phyloP scores from a whole-genome alignment of 53 echinoderm and acorn worm species.

The Crossaster papposus region DNA sequence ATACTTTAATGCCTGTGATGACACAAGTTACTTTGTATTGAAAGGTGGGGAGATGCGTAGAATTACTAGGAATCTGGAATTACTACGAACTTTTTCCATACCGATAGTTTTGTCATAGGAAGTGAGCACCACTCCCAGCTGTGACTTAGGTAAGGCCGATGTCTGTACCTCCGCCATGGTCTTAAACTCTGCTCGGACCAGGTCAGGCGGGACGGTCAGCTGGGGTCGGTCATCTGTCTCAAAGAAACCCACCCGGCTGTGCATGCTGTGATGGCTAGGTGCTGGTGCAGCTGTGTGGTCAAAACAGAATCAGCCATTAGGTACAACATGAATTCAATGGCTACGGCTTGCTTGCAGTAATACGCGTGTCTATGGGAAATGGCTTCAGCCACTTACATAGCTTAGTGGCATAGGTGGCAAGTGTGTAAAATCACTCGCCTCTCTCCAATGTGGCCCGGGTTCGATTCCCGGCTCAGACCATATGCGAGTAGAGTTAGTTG shows the following conservation, averaged over 20 bases:
- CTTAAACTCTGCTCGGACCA: slow-evolving; percentile 82
- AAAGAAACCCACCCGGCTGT: slow-evolving; percentile 93
- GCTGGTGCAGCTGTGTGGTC: slow-evolving; percentile 37
- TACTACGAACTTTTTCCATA: not conserved
- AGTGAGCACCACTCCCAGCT: slow-evolving; percentile 83
- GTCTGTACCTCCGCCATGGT: slow-evolving; percentile 82
- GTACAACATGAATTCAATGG: not conserved
- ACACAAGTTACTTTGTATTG: too few species aligned
- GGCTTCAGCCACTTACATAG: too few species aligned
- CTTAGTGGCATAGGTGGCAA: too few species aligned
- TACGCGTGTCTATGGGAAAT: too few species aligned
- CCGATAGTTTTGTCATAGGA: slow-evolving; percentile 98
- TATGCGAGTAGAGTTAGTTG: too few species aligned
- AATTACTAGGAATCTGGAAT: not conserved
- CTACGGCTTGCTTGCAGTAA: too few species aligned
- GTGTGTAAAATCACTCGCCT: too few species aligned
- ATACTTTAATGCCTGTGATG: too few species aligned
- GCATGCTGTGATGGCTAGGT: slow-evolving; percentile 49
- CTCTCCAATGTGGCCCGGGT: too few species aligned
- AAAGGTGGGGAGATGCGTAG: not conserved
- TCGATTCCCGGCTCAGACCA: too few species aligned
- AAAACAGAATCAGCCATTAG: not conserved
- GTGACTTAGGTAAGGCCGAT: slow-evolving; percentile 87
- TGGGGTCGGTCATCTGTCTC: slow-evolving; percentile 94
- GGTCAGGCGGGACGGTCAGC: slow-evolving; percentile 78